A percentile compares a stretch with the other conserved stretches of the same genome.
Evolutionary conservation across 2,888 invertebrate species (phyloP).

Genomic region (Dynastes tityus): DNA sequence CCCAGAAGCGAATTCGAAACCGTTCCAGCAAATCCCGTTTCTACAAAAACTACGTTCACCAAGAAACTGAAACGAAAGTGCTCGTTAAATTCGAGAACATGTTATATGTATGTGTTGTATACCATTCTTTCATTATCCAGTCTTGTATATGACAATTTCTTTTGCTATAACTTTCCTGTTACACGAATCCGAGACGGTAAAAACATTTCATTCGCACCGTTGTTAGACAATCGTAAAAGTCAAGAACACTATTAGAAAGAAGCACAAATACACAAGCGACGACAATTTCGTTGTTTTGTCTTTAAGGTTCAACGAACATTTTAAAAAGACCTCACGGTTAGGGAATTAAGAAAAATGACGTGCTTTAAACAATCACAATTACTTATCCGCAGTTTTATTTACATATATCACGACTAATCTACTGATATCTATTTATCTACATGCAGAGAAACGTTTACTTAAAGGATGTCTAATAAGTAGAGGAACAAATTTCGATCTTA

Average conservation of each 20-base stretch:
- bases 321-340: background rate
- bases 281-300: background rate
- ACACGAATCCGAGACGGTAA: background rate
- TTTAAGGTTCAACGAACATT: slow-evolving; percentile 17
- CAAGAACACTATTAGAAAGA: slow-evolving; percentile 8
- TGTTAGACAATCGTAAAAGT: slow-evolving; percentile 3
- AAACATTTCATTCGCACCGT: slow-evolving; percentile 4
- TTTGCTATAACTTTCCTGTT: slow-evolving; percentile 5
- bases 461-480: too few species aligned
- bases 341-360: background rate
- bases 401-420: background rate
- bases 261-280: background rate
- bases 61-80: slow-evolving; percentile 14
- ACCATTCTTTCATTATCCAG: background rate
- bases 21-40: background rate
- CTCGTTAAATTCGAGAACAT: background rate
- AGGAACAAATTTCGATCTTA: too few species aligned
- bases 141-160: slow-evolving; percentile 12
- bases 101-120: background rate
- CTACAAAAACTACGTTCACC: background rate
- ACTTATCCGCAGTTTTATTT: too few species aligned
- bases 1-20: background rate
- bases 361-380: background rate
- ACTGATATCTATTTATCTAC: too few species aligned
- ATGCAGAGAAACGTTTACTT: too few species aligned